phyloP scores from a whole-genome alignment of 2,113 vertebrate genomes.

The Suncus etruscus region DNA sequence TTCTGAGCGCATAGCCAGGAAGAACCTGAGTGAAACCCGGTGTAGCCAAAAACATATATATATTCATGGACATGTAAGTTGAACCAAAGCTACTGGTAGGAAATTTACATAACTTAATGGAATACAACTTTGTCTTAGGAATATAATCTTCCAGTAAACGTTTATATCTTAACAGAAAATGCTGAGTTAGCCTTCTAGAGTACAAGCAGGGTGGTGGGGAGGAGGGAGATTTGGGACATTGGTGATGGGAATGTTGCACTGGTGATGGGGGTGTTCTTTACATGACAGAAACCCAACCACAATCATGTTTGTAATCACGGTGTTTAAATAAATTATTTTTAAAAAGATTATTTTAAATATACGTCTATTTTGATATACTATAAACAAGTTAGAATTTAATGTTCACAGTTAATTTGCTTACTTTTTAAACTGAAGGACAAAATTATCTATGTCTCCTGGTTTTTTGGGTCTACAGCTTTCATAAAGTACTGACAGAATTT shows the following conservation, averaged over 20 bases:
- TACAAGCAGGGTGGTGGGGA: no score
- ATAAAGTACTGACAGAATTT: conserved; percentile 11
- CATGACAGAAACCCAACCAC: no score
- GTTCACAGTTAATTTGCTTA: background rate
- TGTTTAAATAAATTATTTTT: background rate
- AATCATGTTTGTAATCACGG: no score
- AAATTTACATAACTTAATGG: background rate
- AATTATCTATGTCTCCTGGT: background rate
- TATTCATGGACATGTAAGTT: background rate
- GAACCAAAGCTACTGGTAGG: background rate
- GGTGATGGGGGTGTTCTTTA: no score
- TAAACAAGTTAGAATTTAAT: conserved; percentile 28
- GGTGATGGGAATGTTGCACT: no score
- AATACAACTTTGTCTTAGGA: background rate
- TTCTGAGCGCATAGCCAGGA: no score
- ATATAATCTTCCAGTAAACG: conserved; percentile 10
- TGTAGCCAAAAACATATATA: no score
- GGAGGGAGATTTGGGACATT: no score
- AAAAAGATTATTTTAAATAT: conserved; percentile 30
- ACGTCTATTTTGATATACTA: conserved; percentile 1
- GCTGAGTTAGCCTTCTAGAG: background rate
- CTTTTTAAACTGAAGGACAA: conserved; percentile 47
- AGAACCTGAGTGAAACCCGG: no score
- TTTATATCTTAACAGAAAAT: background rate
- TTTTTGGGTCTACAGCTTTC: background rate